These are phyloP conservation scores for Brachirus orientalis DNA, from an alignment of 2,113 vertebrate genomes.

Conservation along the genomic window DNA sequence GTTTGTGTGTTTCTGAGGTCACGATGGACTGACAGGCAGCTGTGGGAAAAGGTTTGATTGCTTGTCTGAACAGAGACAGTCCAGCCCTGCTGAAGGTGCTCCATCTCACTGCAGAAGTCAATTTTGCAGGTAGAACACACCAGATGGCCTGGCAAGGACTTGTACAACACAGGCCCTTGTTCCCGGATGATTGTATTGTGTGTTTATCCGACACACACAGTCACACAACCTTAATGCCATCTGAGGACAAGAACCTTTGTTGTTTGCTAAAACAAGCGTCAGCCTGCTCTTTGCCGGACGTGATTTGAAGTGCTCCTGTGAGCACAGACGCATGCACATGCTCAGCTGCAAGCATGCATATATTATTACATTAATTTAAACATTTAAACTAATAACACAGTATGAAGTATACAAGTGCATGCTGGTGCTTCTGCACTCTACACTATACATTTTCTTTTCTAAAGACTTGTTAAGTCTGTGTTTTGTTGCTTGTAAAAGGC, in stretches of 20 bases:
- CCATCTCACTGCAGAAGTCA: constrained; percentile 45
- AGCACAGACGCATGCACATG: constrained; percentile 5
- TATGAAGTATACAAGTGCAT: too few relatives aligned
- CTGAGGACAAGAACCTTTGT: constrained; percentile 40
- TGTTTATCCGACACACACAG: constrained; percentile 33
- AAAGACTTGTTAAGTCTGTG: too few relatives aligned
- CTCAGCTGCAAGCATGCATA: too few relatives aligned
- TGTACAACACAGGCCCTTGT: constrained; percentile 44
- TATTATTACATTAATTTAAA: too few relatives aligned
- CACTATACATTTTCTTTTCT: too few relatives aligned
- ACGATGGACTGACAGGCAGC: constrained; percentile 65
- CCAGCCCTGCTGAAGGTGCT: constrained; percentile 40
- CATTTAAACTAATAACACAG: neutral
- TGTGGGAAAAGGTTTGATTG: constrained; percentile 57
- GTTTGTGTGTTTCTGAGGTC: constrained; percentile 51
- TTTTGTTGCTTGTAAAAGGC: too few relatives aligned
- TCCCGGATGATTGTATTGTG: constrained; percentile 53
- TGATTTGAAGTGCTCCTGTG: constrained; percentile 11
- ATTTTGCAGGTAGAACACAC: constrained; percentile 47
- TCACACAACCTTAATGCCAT: constrained; percentile 31
- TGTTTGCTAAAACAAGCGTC: constrained; percentile 24
- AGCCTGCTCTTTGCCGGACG: constrained; percentile 11
- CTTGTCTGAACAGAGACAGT: constrained; percentile 51
- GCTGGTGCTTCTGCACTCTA: too few relatives aligned
- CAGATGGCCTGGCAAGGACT: constrained; percentile 63